phyloP scores from a whole-genome alignment of 2,113 vertebrate genomes.

The Mesembrinibis cayennensis region DNA sequence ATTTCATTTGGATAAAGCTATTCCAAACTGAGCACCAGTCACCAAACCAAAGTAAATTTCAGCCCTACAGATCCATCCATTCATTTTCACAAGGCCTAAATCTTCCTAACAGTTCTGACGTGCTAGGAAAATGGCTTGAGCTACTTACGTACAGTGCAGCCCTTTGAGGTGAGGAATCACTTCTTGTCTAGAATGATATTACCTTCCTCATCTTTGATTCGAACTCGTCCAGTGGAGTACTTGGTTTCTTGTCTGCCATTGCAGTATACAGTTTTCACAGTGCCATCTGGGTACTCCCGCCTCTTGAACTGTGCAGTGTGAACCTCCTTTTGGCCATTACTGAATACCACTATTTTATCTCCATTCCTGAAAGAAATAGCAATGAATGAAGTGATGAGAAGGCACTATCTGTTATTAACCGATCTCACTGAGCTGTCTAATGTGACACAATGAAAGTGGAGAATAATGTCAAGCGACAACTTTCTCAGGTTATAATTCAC shows the following conservation, averaged over 20 bases:
- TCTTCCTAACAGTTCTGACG: not conserved
- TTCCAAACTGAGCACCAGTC: not conserved
- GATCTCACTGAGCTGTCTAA: not conserved
- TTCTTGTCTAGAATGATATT: conserved; percentile 49
- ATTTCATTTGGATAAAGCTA: not conserved
- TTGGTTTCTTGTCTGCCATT: conserved; percentile 68
- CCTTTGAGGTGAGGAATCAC: not conserved
- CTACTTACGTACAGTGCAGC: fast-evolving
- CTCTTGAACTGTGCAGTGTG: conserved; percentile 72
- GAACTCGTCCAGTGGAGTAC: conserved; percentile 49
- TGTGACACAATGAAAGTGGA: not conserved
- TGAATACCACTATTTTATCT: conserved; percentile 74
- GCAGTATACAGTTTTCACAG: conserved; percentile 70
- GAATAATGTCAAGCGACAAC: not conserved
- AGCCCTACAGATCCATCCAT: not conserved
- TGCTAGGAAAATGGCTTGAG: not conserved
- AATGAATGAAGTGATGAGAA: not conserved
- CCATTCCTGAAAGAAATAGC: conserved; percentile 64
- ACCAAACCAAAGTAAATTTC: not conserved
- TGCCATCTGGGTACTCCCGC: conserved; percentile 75
- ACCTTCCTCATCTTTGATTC: conserved; percentile 53
- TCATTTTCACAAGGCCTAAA: not conserved
- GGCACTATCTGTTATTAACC: not conserved
- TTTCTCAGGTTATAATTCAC: not conserved
- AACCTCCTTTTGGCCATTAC: conserved; percentile 74